Conservation (phyloP, 2,797 vertebrate genomes). For the Protonibea diacanthus region DNA sequence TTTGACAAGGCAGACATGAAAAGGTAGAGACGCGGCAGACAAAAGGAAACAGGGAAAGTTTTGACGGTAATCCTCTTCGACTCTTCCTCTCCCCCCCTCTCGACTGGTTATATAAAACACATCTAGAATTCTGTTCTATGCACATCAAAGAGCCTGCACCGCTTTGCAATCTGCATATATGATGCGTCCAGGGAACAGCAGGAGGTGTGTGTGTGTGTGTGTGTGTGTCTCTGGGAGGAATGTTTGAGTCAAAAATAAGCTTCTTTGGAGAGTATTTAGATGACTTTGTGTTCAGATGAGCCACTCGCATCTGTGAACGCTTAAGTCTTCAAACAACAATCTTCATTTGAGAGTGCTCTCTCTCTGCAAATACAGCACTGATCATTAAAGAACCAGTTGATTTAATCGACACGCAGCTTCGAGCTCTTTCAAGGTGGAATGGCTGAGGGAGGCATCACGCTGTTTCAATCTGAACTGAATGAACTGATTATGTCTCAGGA, state of each 20-base stretch:
- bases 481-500: too few relatives aligned
- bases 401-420: slow-evolving; percentile 5
- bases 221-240: slow-evolving; percentile 38
- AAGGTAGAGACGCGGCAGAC: slow-evolving; percentile 60
- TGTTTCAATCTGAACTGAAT: slow-evolving; percentile 4
- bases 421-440: slow-evolving; percentile 5
- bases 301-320: slow-evolving; percentile 46
- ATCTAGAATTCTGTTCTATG: slow-evolving; percentile 83
- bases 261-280: slow-evolving; percentile 64
- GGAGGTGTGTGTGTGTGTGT: slow-evolving; percentile 47
- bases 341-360: neutral
- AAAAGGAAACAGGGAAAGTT: slow-evolving; percentile 73
- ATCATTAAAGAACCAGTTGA: slow-evolving; percentile 9
- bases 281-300: slow-evolving; percentile 51
- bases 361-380: slow-evolving; percentile 16
- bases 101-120: slow-evolving; percentile 82
- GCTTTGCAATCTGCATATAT: slow-evolving; percentile 82
- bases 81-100: slow-evolving; percentile 70
- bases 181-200: slow-evolving; percentile 77
- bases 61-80: slow-evolving; percentile 78
- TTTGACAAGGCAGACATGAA: slow-evolving; percentile 62
- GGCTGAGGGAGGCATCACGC: slow-evolving; percentile 3
- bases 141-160: slow-evolving; percentile 83
- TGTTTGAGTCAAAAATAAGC: slow-evolving; percentile 68
- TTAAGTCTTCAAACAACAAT: slow-evolving; percentile 38